Evolutionary conservation across 2,797 vertebrate species (phyloP), one percentile per base, ranked within the genome.

Genomic region (Eutrigla gurnardus): DNA sequence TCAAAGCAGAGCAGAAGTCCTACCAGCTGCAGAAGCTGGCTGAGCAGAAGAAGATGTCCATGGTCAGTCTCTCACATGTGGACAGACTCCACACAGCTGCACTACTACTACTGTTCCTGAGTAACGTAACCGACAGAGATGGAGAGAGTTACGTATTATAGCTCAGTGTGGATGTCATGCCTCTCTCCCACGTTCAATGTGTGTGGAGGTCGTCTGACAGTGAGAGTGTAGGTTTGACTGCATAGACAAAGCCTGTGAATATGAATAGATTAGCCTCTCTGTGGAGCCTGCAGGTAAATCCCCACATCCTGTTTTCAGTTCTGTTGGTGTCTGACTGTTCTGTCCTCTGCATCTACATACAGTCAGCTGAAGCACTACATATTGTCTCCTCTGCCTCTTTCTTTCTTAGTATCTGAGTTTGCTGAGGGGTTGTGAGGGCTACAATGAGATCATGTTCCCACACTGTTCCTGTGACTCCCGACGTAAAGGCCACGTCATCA

Each of bases 381-480:
- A 6, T 25, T 66, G 9, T 64, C 17, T 53, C 49, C 17, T 32
- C 63, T 71, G 17, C 68, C 5, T 9, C 5, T 43, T 64, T 71
- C 40, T 63, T n/a, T 25, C 1, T 17, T 83, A 98, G 97, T 98
- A 97, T 73, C 90, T 98, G 70, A 96, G 94, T 80, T 95, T 99
- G 94, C 83, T 99, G 75, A 93, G 97, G 81, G 93, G 93, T 0
- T 99, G 97, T 1, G 97, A 98, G 75, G 97, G 97, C 68, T 99
- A 99, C 94, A 98, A 97, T 42, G 97, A 99, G 91, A 97, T 99
- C 83, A 94, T 96, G 67, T 99, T 99, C 91, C 97, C 98, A 5
- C 98, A 99, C 86, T 99, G 98, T 89, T 95, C 97, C 73, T 99
- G 98, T 0, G 97, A 99, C 93, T 99, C 98, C 0, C 93, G 97